phyloP scores from a whole-genome alignment of 2,888 invertebrate genomes.

The Sicus ferrugineus region DNA sequence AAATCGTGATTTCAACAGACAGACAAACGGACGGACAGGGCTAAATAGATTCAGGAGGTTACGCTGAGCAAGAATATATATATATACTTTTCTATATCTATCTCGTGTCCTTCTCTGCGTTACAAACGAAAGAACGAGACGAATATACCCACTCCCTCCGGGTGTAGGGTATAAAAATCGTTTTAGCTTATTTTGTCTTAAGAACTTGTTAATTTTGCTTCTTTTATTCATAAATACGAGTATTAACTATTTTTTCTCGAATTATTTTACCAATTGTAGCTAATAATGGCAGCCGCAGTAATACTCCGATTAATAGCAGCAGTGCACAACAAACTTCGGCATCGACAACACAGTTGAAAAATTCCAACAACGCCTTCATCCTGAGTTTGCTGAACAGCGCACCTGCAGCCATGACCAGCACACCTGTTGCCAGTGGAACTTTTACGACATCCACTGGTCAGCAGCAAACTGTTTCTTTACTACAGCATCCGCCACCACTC shows the following conservation, averaged over 20 bases:
- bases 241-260: constrained; percentile 1
- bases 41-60: no score
- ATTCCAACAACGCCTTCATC: constrained; percentile 73
- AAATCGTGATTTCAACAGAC: no score
- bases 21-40: no score
- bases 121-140: no score
- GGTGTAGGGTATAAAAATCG: no score
- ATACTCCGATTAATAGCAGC: constrained; percentile 18
- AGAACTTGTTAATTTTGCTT: no score
- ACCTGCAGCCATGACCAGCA: constrained; percentile 76
- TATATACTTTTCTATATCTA: no score
- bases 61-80: no score
- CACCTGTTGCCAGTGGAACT: constrained; percentile 67
- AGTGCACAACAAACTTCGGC: constrained; percentile 28
- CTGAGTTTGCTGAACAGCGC: constrained; percentile 80
- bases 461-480: constrained; percentile 51
- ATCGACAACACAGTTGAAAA: constrained; percentile 48
- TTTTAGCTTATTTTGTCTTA: no score
- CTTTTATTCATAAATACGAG: not conserved
- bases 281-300: constrained; percentile 40
- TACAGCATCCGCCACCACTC: constrained; percentile 45
- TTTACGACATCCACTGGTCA: constrained; percentile 53
- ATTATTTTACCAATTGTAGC: constrained; percentile 16
- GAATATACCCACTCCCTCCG: no score
- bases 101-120: no score